Base-by-base conservation (phyloP, 2,888 invertebrate species). In the Agrotis puta region DNA sequence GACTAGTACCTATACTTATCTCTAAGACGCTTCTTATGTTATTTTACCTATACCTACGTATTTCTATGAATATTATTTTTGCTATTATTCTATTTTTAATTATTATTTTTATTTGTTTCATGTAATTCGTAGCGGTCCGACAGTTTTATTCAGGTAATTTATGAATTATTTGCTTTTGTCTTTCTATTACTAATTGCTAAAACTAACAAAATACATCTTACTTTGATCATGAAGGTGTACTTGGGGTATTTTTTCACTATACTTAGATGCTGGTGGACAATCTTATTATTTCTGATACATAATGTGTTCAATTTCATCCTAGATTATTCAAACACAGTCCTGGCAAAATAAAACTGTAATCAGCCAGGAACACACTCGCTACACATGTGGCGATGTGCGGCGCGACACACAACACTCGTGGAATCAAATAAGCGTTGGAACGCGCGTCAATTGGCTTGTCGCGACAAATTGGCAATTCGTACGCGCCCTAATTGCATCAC, bases 131-230 rank as follows among this genome's bases (percentile, higher is more conserved):
- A 95, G 95, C 95, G 86, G 95, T 95, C 54, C 95, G 95, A 90
- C 95, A 95, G 88, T 90, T 95, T 88, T 95, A 95, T 89, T 94
- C 95, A 95, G 95, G 95, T 95, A 95, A 94, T 78, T 85, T 58
- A 61, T 79, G 5, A 82, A 64, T 57, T 72, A 48, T 50, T 62
- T 57, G 53, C 50, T 63, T 76, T 62, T 62, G 24, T 53, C n/a
- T 81, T 67, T 50, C 27, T 56, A 50, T 24, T n/a, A 14, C 47
- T 27, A 27, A 43, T 47, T 64, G 53, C 73, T 64, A 43, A 16
- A 56, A 56, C 24, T 56, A 64, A 45, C 27, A 11, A 58, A 58
- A 13, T 33, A 1, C 4, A 14, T 7, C 2, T 39, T 2, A 0
- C 11, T 11, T 2, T 39, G 39, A 7, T 33, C 33, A 33, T 33